These are phyloP conservation scores for Thermophis baileyi DNA, from an alignment of 2,113 vertebrate species.

Conservation along the genomic window DNA sequence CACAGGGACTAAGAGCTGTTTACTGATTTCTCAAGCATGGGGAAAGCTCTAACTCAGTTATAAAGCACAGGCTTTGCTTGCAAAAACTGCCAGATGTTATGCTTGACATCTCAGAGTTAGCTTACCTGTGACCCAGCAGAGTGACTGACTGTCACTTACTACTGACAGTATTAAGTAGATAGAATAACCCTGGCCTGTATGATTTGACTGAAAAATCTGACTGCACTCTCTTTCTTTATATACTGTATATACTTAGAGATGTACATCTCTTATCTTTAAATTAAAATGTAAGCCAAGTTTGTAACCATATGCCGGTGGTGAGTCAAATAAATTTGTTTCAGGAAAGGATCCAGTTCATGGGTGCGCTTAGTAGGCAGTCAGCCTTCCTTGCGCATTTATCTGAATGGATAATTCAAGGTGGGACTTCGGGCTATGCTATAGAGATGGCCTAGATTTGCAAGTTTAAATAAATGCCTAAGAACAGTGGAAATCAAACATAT, in stretches of 20 bases:
- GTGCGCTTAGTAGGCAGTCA: neutral
- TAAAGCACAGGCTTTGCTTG: neutral
- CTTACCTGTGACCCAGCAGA: neutral
- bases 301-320: neutral
- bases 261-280: neutral
- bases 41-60: neutral
- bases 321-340: neutral
- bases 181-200: neutral
- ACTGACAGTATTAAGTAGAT: neutral
- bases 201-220: neutral
- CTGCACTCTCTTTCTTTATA: neutral
- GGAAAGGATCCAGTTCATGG: neutral
- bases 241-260: neutral
- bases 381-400: neutral
- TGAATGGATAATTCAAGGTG: neutral
- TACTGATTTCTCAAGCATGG: neutral
- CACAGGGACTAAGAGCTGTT: neutral
- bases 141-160: neutral
- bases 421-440: neutral
- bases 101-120: neutral
- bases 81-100: neutral
- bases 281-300: neutral
- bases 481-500: neutral
- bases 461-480: neutral
- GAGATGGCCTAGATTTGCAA: neutral